Conservation (phyloP, 2,888 invertebrate genomes). For the Troglohyphantes excavatus region DNA sequence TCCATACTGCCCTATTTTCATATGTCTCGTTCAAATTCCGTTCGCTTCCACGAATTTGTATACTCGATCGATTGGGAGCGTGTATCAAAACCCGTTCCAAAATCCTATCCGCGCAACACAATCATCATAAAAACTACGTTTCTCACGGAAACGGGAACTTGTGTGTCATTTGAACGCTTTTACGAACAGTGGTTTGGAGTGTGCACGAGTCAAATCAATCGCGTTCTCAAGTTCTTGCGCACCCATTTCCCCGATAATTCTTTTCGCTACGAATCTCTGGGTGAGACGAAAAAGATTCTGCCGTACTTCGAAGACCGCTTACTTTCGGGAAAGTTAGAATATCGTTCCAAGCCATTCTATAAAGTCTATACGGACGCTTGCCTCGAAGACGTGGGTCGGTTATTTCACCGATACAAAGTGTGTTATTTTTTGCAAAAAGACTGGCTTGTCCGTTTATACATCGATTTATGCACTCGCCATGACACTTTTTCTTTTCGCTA, state of each 20-base stretch:
- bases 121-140: neutral
- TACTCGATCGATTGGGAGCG: too few relatives aligned
- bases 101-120: neutral
- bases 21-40: too few relatives aligned
- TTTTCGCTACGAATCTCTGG: neutral
- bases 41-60: too few relatives aligned
- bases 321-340: neutral
- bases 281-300: neutral
- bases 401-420: constrained; percentile 26
- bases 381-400: neutral
- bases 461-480: neutral
- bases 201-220: constrained; percentile 6
- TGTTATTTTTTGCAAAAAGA: constrained; percentile 15
- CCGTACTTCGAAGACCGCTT: constrained; percentile 15
- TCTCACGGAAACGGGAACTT: neutral
- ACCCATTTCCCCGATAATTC: neutral
- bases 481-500: neutral
- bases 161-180: neutral
- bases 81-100: too few relatives aligned
- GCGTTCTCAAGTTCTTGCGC: neutral
- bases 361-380: constrained; percentile 5
- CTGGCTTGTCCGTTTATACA: constrained; percentile 17
- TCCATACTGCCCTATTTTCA: too few relatives aligned
- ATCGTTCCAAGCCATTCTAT: constrained; percentile 11
- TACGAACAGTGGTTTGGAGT: constrained; percentile 47